Evolutionary conservation across 2,797 vertebrate genomes (phyloP), one percentile per base, ranked within the genome.

Genomic region (Bufotes viridis): DNA sequence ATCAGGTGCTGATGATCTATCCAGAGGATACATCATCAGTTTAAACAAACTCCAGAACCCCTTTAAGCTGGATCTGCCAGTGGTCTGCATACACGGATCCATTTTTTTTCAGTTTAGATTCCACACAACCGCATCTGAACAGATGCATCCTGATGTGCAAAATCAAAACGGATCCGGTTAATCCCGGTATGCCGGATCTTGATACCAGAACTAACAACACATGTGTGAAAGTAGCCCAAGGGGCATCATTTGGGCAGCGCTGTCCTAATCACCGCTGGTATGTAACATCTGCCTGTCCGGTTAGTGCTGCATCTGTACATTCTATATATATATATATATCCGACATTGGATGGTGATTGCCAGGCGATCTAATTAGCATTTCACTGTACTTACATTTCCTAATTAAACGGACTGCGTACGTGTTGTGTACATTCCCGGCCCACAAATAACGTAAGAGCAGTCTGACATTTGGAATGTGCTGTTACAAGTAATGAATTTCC

Each of bases 321-420:
- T 51, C 20, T 84, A 79, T 70, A 79, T 86, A 78, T 86, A 80
- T 86, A 78, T 86, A 80, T 82, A 69, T 69, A 86, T 83, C 87
- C 83, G 58, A 74, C 82, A 63, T 80, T 88, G 84, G 26, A 88
- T 63, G 63, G 63, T 87, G 74, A 78, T 76, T 78, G 80, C 58
- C 72, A 83, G 60, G 58, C 80, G 63, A 79, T 89, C 72, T 83
- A 89, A 87, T 87, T 86, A 83, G 72, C 72, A 58, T 87, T 61
- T 89, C 75, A 83, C 84, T 87, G 74, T 89, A 84, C 80, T 89
- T 89, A 87, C 88, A 87, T 89, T 78, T 86, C 72, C 88, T 84
- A 79, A 89, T 89, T 83, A 87, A 69, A 79, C 74, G 58, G 67
- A 34, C 57, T 34, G 60, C 53, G 69, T 70, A 70, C 22, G 57